These are phyloP conservation scores for Saxicola maurus DNA, from an alignment of 2,797 vertebrate genomes.

Conservation along the genomic window DNA sequence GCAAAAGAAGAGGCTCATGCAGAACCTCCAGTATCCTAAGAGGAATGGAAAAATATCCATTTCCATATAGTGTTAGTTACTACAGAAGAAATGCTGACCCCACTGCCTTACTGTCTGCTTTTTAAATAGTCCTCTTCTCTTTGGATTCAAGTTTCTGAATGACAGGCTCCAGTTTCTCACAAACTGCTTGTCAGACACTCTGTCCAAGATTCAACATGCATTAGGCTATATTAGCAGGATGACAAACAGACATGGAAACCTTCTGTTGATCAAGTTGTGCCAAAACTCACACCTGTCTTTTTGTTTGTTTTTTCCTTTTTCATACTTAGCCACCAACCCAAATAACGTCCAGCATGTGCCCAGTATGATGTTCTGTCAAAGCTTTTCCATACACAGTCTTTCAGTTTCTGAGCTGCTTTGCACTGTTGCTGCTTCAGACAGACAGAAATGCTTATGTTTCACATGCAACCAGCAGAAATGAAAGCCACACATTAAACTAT, in stretches of 20 bases:
- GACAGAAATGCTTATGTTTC: not conserved
- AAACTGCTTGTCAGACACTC: not conserved
- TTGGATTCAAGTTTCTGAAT: not conserved
- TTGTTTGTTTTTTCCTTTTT: not conserved
- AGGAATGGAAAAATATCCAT: not conserved
- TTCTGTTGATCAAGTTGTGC: not conserved
- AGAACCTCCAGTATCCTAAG: not conserved
- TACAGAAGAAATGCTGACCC: not conserved
- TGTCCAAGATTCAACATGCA: not conserved
- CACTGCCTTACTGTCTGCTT: not conserved
- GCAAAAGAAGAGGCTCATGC: not conserved
- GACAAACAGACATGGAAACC: not conserved
- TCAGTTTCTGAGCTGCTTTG: not conserved
- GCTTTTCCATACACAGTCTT: not conserved
- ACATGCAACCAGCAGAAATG: not conserved
- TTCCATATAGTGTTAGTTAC: not conserved
- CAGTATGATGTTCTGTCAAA: not conserved
- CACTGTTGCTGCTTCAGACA: not conserved
- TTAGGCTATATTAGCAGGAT: not conserved
- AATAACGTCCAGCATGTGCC: not conserved
- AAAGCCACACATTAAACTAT: not conserved
- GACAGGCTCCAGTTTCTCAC: not conserved
- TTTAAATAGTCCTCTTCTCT: not conserved
- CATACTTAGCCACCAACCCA: not conserved
- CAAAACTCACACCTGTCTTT: not conserved